A percentile compares a stretch with the other conserved stretches of the same genome.
Evolutionary conservation across 2,113 vertebrate genomes (phyloP).

Genomic region (Tretioscincus oriximinensis): DNA sequence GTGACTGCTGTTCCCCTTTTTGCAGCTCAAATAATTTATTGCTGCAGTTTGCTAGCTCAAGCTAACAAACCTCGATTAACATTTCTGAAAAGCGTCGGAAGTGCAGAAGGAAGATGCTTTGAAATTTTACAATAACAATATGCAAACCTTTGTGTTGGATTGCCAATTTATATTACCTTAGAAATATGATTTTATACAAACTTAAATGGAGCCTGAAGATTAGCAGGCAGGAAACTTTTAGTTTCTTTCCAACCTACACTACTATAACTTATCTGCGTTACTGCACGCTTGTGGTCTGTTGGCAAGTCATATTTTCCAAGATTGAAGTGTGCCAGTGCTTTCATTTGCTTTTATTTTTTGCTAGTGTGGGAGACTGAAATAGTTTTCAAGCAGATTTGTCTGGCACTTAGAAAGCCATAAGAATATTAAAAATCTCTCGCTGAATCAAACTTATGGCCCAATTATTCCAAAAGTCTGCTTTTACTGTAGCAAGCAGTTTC

Average conservation of each 20-base stretch:
- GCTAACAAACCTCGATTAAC: constrained; percentile 9
- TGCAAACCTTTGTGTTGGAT: not conserved
- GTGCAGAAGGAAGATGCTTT: not conserved
- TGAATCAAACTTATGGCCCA: no score
- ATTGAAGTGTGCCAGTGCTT: not conserved
- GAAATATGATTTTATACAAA: not conserved
- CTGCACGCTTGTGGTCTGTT: not conserved
- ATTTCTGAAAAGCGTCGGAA: not conserved
- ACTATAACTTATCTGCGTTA: not conserved
- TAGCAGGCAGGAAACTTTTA: not conserved
- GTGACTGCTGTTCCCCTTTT: not conserved
- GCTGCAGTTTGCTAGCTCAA: not conserved
- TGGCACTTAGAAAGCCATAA: no score
- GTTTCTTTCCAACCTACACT: not conserved
- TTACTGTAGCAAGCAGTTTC: no score
- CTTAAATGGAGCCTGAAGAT: not conserved
- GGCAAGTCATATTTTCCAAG: not conserved
- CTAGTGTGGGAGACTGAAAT: not conserved
- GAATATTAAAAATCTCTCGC: no score
- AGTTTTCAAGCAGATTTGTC: no score
- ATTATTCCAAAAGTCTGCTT: no score
- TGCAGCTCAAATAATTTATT: not conserved
- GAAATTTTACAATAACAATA: not conserved
- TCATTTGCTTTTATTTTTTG: not conserved
- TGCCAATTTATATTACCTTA: not conserved